phyloP scores from a whole-genome alignment of 2,888 invertebrate genomes.

The Subacronicta megacephala region DNA sequence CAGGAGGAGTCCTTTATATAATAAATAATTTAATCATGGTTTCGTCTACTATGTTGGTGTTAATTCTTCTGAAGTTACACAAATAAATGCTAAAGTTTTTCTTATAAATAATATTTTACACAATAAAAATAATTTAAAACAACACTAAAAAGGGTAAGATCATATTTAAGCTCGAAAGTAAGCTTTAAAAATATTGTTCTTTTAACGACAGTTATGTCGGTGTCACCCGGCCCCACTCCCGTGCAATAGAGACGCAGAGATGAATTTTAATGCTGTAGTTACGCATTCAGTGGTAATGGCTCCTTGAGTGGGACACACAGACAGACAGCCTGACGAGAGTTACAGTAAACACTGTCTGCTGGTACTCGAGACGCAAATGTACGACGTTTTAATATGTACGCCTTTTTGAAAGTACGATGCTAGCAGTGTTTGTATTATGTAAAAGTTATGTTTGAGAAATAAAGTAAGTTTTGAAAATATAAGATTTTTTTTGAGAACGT shows the following conservation, averaged over 20 bases:
- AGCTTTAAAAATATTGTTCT: constrained; percentile 18
- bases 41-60: too few relatives aligned
- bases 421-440: constrained; percentile 4
- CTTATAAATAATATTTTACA: too few relatives aligned
- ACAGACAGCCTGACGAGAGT: constrained; percentile 34
- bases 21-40: too few relatives aligned
- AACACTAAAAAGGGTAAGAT: too few relatives aligned
- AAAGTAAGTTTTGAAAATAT: too few relatives aligned
- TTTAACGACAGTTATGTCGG: constrained; percentile 39
- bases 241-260: constrained; percentile 60
- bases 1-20: too few relatives aligned
- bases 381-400: constrained; percentile 39
- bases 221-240: constrained; percentile 31
- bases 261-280: constrained; percentile 73
- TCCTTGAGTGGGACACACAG: constrained; percentile 62
- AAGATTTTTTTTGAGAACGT: too few relatives aligned
- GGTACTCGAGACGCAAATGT: constrained; percentile 40
- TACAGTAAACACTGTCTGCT: constrained; percentile 45
- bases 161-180: constrained; percentile 15
- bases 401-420: constrained; percentile 38
- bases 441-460: neutral
- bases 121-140: too few relatives aligned
- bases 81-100: too few relatives aligned
- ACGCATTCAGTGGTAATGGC: constrained; percentile 73
- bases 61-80: too few relatives aligned